Evolutionary conservation across 1,140 invertebrate genomes (phyloP).

Genomic region (Drosophila dunni): DNA sequence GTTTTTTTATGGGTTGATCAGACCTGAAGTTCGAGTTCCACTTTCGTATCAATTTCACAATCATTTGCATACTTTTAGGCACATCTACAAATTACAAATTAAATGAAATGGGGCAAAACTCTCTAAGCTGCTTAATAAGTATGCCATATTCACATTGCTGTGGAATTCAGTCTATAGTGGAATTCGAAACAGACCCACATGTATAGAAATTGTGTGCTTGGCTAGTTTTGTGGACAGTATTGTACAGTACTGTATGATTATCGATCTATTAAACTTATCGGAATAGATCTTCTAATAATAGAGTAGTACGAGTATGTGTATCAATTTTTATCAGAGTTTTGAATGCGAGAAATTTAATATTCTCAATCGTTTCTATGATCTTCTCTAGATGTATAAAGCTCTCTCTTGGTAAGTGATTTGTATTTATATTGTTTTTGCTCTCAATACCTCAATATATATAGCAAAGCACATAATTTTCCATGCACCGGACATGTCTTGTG

Average conservation of each 20-base stretch:
- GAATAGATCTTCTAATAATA: slow-evolving; percentile 45
- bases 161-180: neutral
- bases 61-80: neutral
- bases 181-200: slow-evolving; percentile 7
- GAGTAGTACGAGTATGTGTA: slow-evolving; percentile 26
- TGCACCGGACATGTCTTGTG: slow-evolving; percentile 74
- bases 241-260: slow-evolving; percentile 43
- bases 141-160: slow-evolving; percentile 5
- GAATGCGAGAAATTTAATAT: slow-evolving; percentile 47
- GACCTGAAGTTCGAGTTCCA: slow-evolving; percentile 29
- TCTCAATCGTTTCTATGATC: slow-evolving; percentile 3
- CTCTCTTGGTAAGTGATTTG: slow-evolving; percentile 56
- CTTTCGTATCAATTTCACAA: slow-evolving; percentile 34
- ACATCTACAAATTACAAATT: neutral
- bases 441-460: slow-evolving; percentile 44
- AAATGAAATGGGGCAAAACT: too few species aligned
- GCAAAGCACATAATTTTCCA: slow-evolving; percentile 75
- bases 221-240: slow-evolving; percentile 72
- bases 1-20: slow-evolving; percentile 35
- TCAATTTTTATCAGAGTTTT: slow-evolving; percentile 17
- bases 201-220: slow-evolving; percentile 73
- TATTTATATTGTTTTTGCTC: slow-evolving; percentile 54
- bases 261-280: slow-evolving; percentile 26
- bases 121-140: neutral
- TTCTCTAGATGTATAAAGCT: slow-evolving; percentile 69